Evolutionary conservation across 2,797 vertebrate genomes (phyloP), one percentile per base, ranked within the genome.

Genomic region (Acanthurus tractus): DNA sequence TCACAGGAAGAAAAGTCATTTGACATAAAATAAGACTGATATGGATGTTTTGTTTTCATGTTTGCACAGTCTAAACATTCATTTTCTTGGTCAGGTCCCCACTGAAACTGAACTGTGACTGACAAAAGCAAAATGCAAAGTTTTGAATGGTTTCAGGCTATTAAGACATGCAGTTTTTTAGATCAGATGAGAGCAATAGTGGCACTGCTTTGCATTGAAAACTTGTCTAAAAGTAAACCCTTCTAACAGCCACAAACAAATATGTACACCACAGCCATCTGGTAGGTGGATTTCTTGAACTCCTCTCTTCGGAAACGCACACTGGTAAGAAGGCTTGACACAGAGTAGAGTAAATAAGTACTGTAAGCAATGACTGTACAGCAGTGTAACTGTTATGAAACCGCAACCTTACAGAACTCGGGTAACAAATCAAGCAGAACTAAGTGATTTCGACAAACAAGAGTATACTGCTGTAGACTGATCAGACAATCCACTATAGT

Each of bases 111-210:
- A 87, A 78, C 83, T 81, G 68, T 79, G 77, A 85, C 79, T 75
- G 84, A 89, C 83, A 84, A 93, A 93, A 87, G 92, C 89, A 93
- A 90, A 92, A 92, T 92, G 89, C 88, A 86, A 83, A 86, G 69
- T 74, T 88, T 36, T 81, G 55, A 86, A 91, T 70, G 78, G 74
- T 89, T 82, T 81, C 85, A 90, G 92, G 85, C 80, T 88, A 88
- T 94, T 92, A 90, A 93, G 92, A 92, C 93, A 95, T 95, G 94
- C 94, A 92, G 84, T 80, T 81, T 87, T 85, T 80, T 56, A 79
- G 78, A 86, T 86, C 74, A 83, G 73, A 86, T 75, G 70, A 88
- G 74, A 91, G 76, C 74, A 77, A 83, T 23, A 77, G 69, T 88
- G 80, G 86, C 83, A 89, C 78, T 81, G 85, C 73, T 86, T 87